A percentile compares a stretch with the other conserved stretches of the same genome.
Conservation (phyloP, 2,113 vertebrate species). For the Chlorodrepanis virens region DNA sequence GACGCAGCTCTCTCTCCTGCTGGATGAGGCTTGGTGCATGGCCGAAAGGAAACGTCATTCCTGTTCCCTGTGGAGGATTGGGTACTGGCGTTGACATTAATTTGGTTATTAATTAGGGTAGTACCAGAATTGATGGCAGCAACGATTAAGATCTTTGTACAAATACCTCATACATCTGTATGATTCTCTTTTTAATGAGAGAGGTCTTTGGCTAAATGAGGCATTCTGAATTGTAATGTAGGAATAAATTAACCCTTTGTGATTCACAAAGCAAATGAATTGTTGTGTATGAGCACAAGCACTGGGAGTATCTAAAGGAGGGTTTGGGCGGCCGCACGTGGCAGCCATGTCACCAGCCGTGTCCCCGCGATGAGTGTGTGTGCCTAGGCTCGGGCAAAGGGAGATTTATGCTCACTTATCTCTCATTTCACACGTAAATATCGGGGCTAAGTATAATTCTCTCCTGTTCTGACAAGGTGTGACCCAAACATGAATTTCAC, state of each 20-base stretch:
- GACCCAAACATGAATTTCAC: background rate
- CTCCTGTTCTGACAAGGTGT: background rate
- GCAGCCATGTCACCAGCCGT: background rate
- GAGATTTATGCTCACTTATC: background rate
- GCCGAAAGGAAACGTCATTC: background rate
- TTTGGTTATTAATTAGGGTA: background rate
- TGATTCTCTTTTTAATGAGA: background rate
- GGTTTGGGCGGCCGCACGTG: background rate
- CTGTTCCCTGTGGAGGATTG: background rate
- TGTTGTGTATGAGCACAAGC: background rate
- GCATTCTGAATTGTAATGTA: background rate
- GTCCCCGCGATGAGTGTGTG: rapidly evolving
- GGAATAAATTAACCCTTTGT: background rate
- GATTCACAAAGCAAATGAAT: background rate
- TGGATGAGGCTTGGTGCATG: background rate
- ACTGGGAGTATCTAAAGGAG: background rate
- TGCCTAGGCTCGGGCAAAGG: rapidly evolving
- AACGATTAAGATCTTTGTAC: background rate
- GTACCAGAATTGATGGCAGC: background rate
- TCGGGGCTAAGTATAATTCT: background rate
- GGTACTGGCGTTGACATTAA: rapidly evolving
- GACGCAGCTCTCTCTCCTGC: background rate
- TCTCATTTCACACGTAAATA: background rate
- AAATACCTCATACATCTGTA: background rate
- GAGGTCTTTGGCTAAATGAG: background rate